Conservation (phyloP, 2,797 vertebrate genomes). For the Danio tinwini region DNA sequence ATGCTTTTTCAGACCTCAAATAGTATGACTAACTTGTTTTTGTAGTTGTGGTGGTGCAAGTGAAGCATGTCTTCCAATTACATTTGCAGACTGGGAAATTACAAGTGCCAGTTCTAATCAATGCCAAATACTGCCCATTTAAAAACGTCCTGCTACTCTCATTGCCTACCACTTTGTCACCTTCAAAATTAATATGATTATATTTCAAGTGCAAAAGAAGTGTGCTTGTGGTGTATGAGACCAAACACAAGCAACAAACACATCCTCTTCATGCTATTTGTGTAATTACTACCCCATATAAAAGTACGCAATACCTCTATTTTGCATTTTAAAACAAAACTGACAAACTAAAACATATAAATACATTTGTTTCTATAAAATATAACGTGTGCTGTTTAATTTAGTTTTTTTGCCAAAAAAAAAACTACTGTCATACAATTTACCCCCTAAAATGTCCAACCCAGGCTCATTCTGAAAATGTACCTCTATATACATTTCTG, state of each 20-base stretch:
- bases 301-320: background rate
- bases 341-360: background rate
- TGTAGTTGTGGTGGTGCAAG: constrained; percentile 42
- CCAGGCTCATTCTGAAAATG: no score
- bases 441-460: no score
- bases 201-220: constrained; percentile 34
- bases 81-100: constrained; percentile 49
- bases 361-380: background rate
- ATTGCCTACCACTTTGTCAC: constrained; percentile 47
- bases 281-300: background rate
- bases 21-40: constrained; percentile 39
- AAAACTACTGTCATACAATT: no score
- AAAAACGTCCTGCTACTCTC: constrained; percentile 43
- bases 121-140: constrained; percentile 54
- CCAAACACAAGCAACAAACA: background rate
- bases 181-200: constrained; percentile 51
- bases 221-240: background rate
- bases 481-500: no score
- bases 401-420: no score
- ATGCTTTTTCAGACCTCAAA: constrained; percentile 21
- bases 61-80: constrained; percentile 57
- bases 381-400: no score
- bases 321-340: background rate
- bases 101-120: constrained; percentile 55
- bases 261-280: background rate